Percentiles rank a stretch among this genome's conserved stretches.
Evolutionary conservation across 2,113 vertebrate genomes (phyloP).

Genomic region (Callaeas wilsoni): DNA sequence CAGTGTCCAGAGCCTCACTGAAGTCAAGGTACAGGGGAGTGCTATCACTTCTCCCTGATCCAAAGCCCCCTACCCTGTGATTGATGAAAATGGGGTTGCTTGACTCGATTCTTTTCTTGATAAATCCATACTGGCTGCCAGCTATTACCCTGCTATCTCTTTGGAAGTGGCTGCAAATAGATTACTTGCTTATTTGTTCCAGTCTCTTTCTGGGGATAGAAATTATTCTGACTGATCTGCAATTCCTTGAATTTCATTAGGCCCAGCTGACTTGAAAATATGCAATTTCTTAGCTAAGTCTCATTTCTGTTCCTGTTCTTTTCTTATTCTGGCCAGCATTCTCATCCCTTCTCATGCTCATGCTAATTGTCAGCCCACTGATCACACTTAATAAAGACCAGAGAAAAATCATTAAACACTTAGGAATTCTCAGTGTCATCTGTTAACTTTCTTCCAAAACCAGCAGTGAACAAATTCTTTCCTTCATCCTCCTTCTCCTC

Average conservation of each 20-base stretch:
- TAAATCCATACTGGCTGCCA: not conserved
- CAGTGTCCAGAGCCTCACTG: not conserved
- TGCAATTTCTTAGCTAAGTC: not conserved
- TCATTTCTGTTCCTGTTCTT: not conserved
- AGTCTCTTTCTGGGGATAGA: conserved; percentile 33
- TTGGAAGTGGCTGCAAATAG: conserved; percentile 5
- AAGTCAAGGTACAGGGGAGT: not conserved
- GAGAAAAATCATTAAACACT: not conserved
- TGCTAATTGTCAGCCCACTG: not conserved
- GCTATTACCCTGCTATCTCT: not conserved
- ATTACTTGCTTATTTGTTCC: conserved; percentile 53
- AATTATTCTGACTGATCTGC: conserved; percentile 29
- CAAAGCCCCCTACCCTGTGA: not conserved
- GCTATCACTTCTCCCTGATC: not conserved
- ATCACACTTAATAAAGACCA: not conserved
- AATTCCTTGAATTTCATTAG: conserved; percentile 25
- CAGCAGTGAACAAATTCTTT: not conserved
- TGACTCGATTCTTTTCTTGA: not conserved
- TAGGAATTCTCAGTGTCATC: not conserved
- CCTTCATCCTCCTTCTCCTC: not conserved
- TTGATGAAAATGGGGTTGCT: not conserved
- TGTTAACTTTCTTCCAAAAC: not conserved
- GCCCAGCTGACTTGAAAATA: not conserved
- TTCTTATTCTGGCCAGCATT: not conserved
- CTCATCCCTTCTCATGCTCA: not conserved